Base-by-base conservation (phyloP, 2,888 invertebrate genomes). In the Eupelmus urozonus region DNA sequence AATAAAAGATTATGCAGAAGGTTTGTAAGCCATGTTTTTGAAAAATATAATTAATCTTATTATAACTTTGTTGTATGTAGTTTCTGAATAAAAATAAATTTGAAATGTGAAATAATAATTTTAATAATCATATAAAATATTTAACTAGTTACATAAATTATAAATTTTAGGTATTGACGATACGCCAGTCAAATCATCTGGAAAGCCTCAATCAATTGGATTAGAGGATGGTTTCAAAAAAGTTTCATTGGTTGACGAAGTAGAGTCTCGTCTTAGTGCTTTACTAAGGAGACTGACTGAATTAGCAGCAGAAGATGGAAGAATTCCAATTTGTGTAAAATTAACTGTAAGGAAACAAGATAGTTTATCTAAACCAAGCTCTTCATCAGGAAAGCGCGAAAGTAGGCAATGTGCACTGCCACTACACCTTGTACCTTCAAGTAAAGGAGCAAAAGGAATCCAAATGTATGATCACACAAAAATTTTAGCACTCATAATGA, bases 191-290 rank as follows among this genome's bases (percentile, higher is more conserved):
- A 94, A 95, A 85, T 92, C 93, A 77, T 93, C 93, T 51, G 95
- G 95, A 3, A 94, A 93, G 86, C 96, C 96, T 16, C 95, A 94
- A 87, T 94, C 94, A 80, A 95, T 96, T 85, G 95, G 96, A 23
- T 90, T 96, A 79, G 96, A 96, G 87, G 96, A 96, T 87, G 93
- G 95, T 76, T 95, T 95, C 88, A 93, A 93, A 84, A 93, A 93
- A 76, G 93, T 95, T 67, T 94, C 94, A 82, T 92, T 94, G 2
- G 93, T 94, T 83, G 93, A 92, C 76, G 95, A 96, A 86, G 94
- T 95, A 2, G 94, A 94, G 85, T 94, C 94, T 40, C 94, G 94
- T 83, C 92, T 96, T 82, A 91, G 92, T 79, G 92, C 93, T 82
- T 89, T 96, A 29, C 89, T 96, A 59, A 92, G 93, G 85, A 92